Percentiles rank a stretch among this genome's conserved stretches.
Evolutionary conservation across 1,140 invertebrate genomes (phyloP).

Genomic region (Anagrus nilaparvatae): DNA sequence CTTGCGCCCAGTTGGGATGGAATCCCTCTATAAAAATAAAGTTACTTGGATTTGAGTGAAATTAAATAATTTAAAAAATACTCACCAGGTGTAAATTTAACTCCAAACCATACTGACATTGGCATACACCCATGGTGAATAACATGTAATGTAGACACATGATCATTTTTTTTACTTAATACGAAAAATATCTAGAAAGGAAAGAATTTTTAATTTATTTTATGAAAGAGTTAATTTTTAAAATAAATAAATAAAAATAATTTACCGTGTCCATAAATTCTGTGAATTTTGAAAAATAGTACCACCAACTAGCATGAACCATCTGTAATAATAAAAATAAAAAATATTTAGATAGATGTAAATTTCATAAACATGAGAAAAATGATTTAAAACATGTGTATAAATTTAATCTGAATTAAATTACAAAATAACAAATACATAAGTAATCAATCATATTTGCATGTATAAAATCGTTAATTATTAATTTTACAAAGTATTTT

Average conservation of each 20-base stretch:
- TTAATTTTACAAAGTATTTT: background rate
- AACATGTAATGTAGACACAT: conserved; percentile 87
- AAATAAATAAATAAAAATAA: conserved; percentile 21
- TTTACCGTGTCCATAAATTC: conserved; percentile 95
- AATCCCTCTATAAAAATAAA: conserved; percentile 1
- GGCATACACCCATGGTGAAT: conserved; percentile 96
- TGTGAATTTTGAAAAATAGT: conserved; percentile 91
- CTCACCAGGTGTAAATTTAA: conserved; percentile 82
- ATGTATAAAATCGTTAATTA: too few relatives aligned
- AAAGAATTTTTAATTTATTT: background rate
- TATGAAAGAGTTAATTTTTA: background rate
- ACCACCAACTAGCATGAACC: conserved; percentile 90
- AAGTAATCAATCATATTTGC: too few relatives aligned
- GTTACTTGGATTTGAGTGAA: background rate
- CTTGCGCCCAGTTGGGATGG: too few relatives aligned
- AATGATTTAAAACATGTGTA: too few relatives aligned
- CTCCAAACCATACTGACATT: conserved; percentile 92
- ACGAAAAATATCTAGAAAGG: conserved; percentile 79
- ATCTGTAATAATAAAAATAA: too few relatives aligned
- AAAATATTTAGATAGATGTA: too few relatives aligned
- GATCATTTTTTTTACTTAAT: conserved; percentile 85
- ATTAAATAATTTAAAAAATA: conserved; percentile 1
- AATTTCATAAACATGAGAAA: too few relatives aligned
- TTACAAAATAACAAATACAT: conserved; percentile 8
- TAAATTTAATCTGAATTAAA: too few relatives aligned